Base-by-base conservation (phyloP, 1,140 invertebrate species). In the Ceratitis capitata region DNA sequence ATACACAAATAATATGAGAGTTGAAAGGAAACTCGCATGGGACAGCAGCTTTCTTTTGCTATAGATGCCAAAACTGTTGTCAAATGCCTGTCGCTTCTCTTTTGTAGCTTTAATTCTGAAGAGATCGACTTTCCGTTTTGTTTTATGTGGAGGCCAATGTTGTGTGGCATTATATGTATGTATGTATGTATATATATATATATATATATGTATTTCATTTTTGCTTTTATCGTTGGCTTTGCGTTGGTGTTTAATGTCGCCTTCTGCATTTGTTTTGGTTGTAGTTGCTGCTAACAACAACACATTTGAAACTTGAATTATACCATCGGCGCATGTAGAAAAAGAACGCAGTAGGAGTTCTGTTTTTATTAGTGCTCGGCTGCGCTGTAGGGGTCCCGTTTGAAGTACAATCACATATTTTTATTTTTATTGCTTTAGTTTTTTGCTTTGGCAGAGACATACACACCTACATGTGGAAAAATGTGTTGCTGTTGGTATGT, bases 61-160 rank as follows among this genome's bases (percentile, higher is more conserved):
- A n/a, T n/a, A n/a, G n/a, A n/a, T n/a, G n/a, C n/a, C n/a, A n/a
- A n/a, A n/a, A n/a, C n/a, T n/a, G n/a, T n/a, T n/a, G n/a, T n/a
- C n/a, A n/a, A n/a, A n/a, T n/a, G 32, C 35, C 32, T 42, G 64
- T 3, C 14, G 1, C 2, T 64, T 10, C 58, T 69, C 2, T 64
- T 10, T 26, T 69, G 64, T 19, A 16, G 3, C 64, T 69, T 69
- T n/a, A 69, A 69, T n/a, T n/a, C n/a, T n/a, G n/a, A n/a, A n/a
- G n/a, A n/a, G n/a, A n/a, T n/a, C n/a, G n/a, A n/a, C n/a, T n/a
- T n/a, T n/a, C n/a, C n/a, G n/a, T n/a, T n/a, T n/a, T n/a, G n/a
- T n/a, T n/a, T n/a, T n/a, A n/a, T n/a, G 64, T 69, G 64, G 64
- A 69, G 64, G 64, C 64, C 64, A 69, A 69, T n/a, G n/a, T 69